Conservation (phyloP, 2,113 vertebrate species). For the Vombatus ursinus region DNA sequence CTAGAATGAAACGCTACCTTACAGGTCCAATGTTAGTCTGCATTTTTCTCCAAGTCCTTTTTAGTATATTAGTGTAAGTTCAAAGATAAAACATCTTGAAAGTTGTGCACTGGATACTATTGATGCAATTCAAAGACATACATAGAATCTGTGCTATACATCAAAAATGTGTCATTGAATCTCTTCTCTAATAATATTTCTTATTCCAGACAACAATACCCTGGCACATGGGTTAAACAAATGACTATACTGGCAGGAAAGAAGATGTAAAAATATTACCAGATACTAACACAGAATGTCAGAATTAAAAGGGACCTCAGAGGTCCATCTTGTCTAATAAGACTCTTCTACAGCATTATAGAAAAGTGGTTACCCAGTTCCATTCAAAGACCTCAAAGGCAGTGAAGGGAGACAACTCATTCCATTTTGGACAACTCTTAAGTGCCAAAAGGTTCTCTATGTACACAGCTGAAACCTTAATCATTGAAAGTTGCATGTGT, state of each 20-base stretch:
- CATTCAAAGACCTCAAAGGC: not conserved
- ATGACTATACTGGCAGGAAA: not conserved
- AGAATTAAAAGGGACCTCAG: not conserved
- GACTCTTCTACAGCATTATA: not conserved
- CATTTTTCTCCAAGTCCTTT: not conserved
- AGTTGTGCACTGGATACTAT: not conserved
- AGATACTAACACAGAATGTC: not conserved
- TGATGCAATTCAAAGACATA: not conserved
- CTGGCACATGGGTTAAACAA: not conserved
- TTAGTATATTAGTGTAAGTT: not conserved
- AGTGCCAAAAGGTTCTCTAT: not conserved
- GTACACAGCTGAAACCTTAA: not conserved
- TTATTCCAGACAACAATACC: not conserved
- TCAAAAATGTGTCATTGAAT: not conserved
- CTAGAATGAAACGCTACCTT: not conserved
- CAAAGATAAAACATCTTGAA: not conserved
- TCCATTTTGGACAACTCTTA: not conserved
- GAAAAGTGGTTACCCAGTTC: not conserved
- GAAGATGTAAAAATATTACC: not conserved
- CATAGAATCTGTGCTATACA: not conserved
- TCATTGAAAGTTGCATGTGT: not conserved
- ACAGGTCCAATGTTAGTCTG: not conserved
- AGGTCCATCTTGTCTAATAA: not conserved
- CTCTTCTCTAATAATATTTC: constrained; percentile 9
- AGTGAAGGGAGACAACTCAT: not conserved